Base-by-base conservation (phyloP, 1,140 invertebrate species). In the Drosophila varians region DNA sequence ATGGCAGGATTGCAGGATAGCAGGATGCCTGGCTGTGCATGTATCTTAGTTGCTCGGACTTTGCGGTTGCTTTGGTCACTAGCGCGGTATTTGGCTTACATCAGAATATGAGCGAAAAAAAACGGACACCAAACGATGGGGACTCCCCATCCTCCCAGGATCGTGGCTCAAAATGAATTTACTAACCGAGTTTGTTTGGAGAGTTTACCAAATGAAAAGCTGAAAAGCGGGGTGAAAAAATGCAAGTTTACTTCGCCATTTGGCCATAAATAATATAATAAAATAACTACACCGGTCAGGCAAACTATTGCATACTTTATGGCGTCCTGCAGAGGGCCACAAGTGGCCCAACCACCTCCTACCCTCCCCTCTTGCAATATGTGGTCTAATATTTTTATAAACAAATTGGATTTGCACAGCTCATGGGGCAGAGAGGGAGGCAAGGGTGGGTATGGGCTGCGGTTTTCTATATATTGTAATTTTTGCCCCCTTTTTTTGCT, bases 221-320 rank as follows among this genome's bases (percentile, higher is more conserved):
- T 31, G 40, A 48, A 38, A 14, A 60, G 48, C 19, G 40, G 28
- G 36, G 23, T 25, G 8, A 21, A 64, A 51, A 45, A 65, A 36
- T 60, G 49, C 65, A 65, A 52, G 65, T 69, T 54, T 66, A 75
- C 66, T 86, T 75, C 82, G 25, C 77, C 82, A 74, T 86, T 86
- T 87, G 75, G 82, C 82, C 82, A 87, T 86, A 86, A 86, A 86
- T 86, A 86, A 86, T 86, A 86, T 77, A 86, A 86, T 87, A 86
- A 86, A 86, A 86, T 88, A 87, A 86, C 82, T 86, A 77, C 82
- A 86, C 82, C 82, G 82, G 82, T 86, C 78, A 40, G 42, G 65
- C 38, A 74, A 71, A 77, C 82, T 77, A 87, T 86, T 80, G 82
- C 77, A 87, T 75, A 82, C 80, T 79, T 73, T 83, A 71, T 74